Conservation (phyloP, 1,140 invertebrate species). For the Drosophila pandora region DNA sequence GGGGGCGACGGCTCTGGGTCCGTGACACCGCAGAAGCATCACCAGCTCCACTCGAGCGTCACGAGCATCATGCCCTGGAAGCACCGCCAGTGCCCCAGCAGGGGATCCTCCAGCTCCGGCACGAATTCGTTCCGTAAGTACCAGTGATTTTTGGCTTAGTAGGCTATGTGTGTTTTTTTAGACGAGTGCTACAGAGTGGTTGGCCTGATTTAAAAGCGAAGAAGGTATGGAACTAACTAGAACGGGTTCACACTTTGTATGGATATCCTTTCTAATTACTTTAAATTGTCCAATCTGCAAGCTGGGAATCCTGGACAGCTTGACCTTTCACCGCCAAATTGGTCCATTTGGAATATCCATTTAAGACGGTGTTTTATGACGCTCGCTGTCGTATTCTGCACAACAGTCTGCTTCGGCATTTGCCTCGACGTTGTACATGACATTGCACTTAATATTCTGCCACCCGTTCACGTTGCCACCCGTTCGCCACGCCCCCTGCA, state of each 20-base stretch:
- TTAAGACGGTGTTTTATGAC: conserved; percentile 20
- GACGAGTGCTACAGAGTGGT: not conserved
- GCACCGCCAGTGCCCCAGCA: conserved; percentile 81
- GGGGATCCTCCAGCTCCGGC: conserved; percentile 80
- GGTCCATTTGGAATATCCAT: conserved; percentile 9
- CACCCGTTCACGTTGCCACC: conserved; percentile 10
- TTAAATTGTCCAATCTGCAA: too few species aligned
- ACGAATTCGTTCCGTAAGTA: conserved; percentile 83
- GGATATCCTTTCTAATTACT: too few species aligned
- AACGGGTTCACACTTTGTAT: too few species aligned
- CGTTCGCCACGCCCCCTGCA: conserved; percentile 6
- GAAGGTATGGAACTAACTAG: not conserved
- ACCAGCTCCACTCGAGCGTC: conserved; percentile 73
- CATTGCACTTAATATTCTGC: conserved; percentile 59
- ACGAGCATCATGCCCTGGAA: conserved; percentile 83
- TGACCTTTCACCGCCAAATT: not conserved
- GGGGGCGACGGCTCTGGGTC: conserved; percentile 40
- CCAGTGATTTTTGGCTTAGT: not conserved
- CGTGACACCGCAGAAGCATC: conserved; percentile 72
- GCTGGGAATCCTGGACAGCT: not conserved
- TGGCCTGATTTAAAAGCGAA: not conserved
- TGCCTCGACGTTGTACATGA: conserved; percentile 42
- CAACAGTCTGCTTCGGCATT: conserved; percentile 18
- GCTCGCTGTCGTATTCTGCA: not conserved
- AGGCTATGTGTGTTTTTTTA: not conserved